Percentiles rank a stretch among this genome's conserved stretches.
Evolutionary conservation across 2,113 vertebrate genomes (phyloP).

Genomic region (Catharus bicknelli): DNA sequence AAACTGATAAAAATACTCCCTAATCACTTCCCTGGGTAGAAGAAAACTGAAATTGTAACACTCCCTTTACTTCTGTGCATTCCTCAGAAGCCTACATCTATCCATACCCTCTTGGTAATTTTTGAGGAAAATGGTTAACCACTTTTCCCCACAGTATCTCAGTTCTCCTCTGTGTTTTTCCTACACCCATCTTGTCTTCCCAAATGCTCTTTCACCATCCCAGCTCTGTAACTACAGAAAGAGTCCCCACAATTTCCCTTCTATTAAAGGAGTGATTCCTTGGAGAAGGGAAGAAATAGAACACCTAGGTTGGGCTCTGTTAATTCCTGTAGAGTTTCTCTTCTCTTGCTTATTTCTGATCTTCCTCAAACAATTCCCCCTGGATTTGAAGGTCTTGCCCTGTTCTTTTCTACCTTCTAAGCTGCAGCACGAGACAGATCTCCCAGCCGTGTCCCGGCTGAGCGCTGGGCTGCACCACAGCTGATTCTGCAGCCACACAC

Average conservation of each 20-base stretch:
- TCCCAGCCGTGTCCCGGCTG: rapidly evolving
- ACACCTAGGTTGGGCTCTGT: not conserved
- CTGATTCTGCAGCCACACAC: not conserved
- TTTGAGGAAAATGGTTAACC: not conserved
- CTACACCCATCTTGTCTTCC: not conserved
- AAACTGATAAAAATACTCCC: not conserved
- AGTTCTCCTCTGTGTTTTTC: not conserved
- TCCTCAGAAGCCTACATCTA: rapidly evolving
- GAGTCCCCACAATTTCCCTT: not conserved
- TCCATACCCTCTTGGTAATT: not conserved
- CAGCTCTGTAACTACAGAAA: not conserved
- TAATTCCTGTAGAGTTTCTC: not conserved
- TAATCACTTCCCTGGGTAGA: not conserved
- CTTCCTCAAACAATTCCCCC: not conserved
- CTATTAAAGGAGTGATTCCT: not conserved
- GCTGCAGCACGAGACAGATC: not conserved
- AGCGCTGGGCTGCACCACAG: not conserved
- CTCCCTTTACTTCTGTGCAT: not conserved
- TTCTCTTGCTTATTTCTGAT: not conserved
- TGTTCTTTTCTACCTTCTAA: not conserved
- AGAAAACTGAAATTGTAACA: not conserved
- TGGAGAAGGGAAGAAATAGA: not conserved
- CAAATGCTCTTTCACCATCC: not conserved
- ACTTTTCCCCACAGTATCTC: not conserved
- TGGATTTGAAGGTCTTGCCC: not conserved